Evolutionary conservation across 2,113 vertebrate species (phyloP), one percentile per base, ranked within the genome.

Genomic region (Stegostoma tigrinum): DNA sequence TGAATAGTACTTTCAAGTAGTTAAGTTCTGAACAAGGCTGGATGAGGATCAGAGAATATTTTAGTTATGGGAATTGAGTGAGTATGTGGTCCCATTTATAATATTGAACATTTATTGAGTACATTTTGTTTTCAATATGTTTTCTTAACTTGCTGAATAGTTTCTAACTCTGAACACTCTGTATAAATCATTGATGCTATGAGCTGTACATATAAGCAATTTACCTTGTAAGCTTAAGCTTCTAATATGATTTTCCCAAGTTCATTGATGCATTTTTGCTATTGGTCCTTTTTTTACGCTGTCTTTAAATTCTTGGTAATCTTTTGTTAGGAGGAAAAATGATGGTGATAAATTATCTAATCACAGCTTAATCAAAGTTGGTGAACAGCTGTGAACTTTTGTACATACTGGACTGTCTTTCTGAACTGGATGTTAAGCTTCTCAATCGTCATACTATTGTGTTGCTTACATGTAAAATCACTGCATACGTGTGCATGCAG

Each of bases 101-200:
- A 93, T 93, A 93, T 93, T 61, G 7, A 93, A 93, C 89, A 93
- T 93, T 93, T 93, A 93, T n/a, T 93, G 34, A 95, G 68, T 95
- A 72, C 68, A 95, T 72, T 95, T 52, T 95, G 23, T 95, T 75
- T 48, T 5, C 34, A 67, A 66, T n/a, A 64, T 38, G 67, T 75
- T 75, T 95, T 72, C 23, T 15, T 95, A 52, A 75, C 14, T 30
- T 95, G 38, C 68, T 48, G 67, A 95, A 72, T 72, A 2, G 15
- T 34, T 72, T 75, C 68, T 95, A 95, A 95, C 67, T 45, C 38
- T 34, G 42, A 12, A 5, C 68, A 95, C 94, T 52, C 87, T 34
- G 12, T 90, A n/a, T 83, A 42, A 64, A 90, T 30, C 45, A 52
- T 30, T 72, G 67, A 21, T 45, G 75, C 23, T 70, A 19, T 48